Base-by-base conservation (phyloP, 2,888 invertebrate species). In the Drosophila pseudotalamancana region DNA sequence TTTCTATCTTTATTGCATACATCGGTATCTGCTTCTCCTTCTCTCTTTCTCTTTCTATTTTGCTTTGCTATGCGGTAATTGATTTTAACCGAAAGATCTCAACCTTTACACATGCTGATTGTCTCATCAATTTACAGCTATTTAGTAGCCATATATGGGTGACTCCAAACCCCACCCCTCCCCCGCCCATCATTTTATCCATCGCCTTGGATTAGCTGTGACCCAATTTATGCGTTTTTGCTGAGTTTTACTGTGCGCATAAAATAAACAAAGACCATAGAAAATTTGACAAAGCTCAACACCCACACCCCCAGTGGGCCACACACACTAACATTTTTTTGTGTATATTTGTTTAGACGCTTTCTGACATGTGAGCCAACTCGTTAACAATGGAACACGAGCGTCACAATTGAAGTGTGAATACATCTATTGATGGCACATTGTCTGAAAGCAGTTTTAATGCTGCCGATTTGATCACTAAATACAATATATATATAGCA, bases 371-470 rank as follows among this genome's bases (percentile, higher is more conserved):
- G 60, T 31, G 66, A 71, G 66, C 54, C 66, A 55, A 56, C 49
- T 51, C 54, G 56, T 74, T 60, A 71, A 75, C 76, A 78, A 75
- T 57, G 46, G 31, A 57, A 45, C 56, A 53, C 60, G 46, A 76
- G 68, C 74, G 64, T 62, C 74, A 72, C 79, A 77, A 70, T 72
- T 54, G 57, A 83, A 86, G 86, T 86, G 81, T 74, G 80, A 86
- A 83, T 63, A 70, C 66, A 77, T 69, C 69, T 61, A 77, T 80
- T 59, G 59, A 54, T 60, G 51, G 67, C 49, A 16, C 50, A 53
- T 37, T 46, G 51, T 34, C 53, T 54, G 40, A 67, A 78, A 73
- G 60, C 73, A 34, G 73, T 72, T 76, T 78, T 42, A 48, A 64
- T 57, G 45, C 49, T 23, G 21, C 21, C 32, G 48, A 55, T 65